A percentile compares a stretch with the other conserved stretches of the same genome.
These are phyloP conservation scores for Cydia strobilella DNA, from an alignment of 1,140 invertebrate species.

Conservation along the genomic window DNA sequence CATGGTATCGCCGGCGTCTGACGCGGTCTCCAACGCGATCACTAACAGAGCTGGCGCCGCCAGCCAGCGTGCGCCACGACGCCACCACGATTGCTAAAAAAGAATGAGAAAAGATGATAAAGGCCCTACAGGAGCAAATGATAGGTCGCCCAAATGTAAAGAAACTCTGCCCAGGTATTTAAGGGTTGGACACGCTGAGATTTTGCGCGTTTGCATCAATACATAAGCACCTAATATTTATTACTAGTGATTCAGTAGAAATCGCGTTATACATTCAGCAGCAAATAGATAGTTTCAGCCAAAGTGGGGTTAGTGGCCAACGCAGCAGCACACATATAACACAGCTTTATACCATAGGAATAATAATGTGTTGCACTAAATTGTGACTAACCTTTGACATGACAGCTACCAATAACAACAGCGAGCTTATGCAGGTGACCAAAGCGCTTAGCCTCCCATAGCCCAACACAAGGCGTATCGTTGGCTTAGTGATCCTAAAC, in stretches of 20 bases:
- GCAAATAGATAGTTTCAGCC: too few species aligned
- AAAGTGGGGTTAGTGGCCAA: too few species aligned
- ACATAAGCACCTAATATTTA: too few species aligned
- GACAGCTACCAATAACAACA: conserved; percentile 65
- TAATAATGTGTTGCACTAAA: background rate
- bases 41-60: conserved; percentile 66
- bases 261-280: too few species aligned
- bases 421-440: conserved; percentile 60
- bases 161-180: too few species aligned
- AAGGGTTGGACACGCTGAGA: too few species aligned
- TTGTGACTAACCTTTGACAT: conserved; percentile 65
- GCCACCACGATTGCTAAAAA: conserved; percentile 66
- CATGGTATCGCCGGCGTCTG: conserved; percentile 64
- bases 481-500: conserved; percentile 69
- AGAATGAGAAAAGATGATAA: conserved; percentile 20
- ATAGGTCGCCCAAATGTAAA: too few species aligned
- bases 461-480: conserved; percentile 67
- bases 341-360: too few species aligned
- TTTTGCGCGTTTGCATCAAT: too few species aligned
- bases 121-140: too few species aligned
- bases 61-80: conserved; percentile 64
- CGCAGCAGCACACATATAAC: too few species aligned
- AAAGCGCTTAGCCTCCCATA: conserved; percentile 67
- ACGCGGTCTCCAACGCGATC: conserved; percentile 59
- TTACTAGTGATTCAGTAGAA: too few species aligned